Evolutionary conservation across 2,113 vertebrate species (phyloP).

Genomic region (Catharus bicknelli): DNA sequence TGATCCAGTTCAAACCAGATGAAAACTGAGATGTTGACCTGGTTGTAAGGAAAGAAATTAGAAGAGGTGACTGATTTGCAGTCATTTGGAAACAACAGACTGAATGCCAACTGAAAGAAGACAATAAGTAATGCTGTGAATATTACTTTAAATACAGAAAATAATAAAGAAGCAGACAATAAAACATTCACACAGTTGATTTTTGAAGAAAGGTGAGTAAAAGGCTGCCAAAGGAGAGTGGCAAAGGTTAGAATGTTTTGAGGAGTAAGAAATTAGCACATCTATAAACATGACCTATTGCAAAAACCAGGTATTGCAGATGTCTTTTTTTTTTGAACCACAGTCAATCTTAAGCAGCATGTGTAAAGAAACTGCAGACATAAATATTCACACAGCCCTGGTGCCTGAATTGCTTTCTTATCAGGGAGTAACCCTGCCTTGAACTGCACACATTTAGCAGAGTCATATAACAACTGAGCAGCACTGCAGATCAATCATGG

Average conservation of each 20-base stretch:
- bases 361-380: neutral
- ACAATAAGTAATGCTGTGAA: neutral
- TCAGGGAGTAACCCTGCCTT: constrained; percentile 8
- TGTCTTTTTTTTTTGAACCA: neutral
- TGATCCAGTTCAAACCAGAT: neutral
- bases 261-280: neutral
- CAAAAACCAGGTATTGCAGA: neutral
- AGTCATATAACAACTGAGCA: neutral
- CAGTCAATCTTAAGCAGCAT: neutral
- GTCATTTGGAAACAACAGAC: neutral
- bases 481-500: constrained; percentile 17
- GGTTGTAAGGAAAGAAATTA: neutral
- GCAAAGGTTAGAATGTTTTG: neutral
- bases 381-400: constrained; percentile 20
- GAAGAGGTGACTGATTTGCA: neutral
- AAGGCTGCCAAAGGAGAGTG: neutral
- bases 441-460: neutral
- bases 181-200: neutral
- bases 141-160: neutral
- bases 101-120: neutral
- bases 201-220: neutral
- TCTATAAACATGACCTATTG: neutral
- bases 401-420: constrained; percentile 21
- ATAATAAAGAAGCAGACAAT: neutral
- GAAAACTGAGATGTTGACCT: neutral